A percentile compares a stretch with the other conserved stretches of the same genome.
These are phyloP conservation scores for Heliconius ismenius DNA, from an alignment of 2,888 invertebrate genomes.

Conservation along the genomic window DNA sequence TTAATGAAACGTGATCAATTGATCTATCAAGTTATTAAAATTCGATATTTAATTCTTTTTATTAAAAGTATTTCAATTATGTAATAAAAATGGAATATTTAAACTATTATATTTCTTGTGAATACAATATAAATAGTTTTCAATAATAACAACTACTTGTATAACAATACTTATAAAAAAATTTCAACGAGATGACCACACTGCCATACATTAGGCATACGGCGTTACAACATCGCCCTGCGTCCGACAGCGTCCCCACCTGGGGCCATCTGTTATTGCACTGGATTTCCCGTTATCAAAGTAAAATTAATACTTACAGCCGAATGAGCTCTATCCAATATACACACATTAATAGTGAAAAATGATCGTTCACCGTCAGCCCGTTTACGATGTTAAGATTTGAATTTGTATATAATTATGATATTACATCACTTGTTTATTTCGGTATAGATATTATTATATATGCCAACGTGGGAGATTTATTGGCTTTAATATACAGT, in stretches of 20 bases:
- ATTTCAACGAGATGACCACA: constrained; percentile 12
- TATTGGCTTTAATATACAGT: constrained; percentile 59
- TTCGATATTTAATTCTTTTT: not conserved
- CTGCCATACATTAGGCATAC: constrained; percentile 24
- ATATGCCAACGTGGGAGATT: constrained; percentile 54
- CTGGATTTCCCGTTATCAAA: constrained; percentile 64
- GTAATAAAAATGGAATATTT: not conserved
- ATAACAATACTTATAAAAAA: constrained; percentile 5
- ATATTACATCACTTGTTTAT: constrained; percentile 63
- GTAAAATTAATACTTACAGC: constrained; percentile 62
- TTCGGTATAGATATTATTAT: constrained; percentile 55
- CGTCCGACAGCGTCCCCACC: constrained; percentile 40
- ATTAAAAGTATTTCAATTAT: not conserved
- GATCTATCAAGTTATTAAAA: too few species aligned
- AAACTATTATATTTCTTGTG: not conserved
- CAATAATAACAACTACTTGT: not conserved
- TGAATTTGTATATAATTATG: constrained; percentile 64
- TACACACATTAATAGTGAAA: constrained; percentile 68
- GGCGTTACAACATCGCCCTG: constrained; percentile 45
- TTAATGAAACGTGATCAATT: not conserved
- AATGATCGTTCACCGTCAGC: constrained; percentile 59
- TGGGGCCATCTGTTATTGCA: constrained; percentile 52
- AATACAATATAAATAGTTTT: not conserved
- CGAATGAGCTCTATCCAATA: constrained; percentile 55
- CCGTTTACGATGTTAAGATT: constrained; percentile 60